Evolutionary conservation across 2,888 invertebrate genomes (phyloP).

Genomic region (Rhyacophila evoluta): DNA sequence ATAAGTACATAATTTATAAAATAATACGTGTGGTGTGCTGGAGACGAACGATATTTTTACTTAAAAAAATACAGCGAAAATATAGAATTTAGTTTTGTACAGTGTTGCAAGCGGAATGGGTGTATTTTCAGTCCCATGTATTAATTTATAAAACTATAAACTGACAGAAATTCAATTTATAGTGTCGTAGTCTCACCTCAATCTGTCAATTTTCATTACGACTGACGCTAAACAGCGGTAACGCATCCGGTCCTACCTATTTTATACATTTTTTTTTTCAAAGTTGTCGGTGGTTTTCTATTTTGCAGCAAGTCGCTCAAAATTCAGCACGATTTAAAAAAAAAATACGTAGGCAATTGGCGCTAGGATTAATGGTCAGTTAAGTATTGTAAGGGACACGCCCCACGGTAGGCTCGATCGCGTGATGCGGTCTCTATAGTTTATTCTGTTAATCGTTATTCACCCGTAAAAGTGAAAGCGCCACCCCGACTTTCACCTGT

Average conservation of each 20-base stretch:
- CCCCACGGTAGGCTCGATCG: background rate
- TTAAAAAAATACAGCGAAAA: too few relatives aligned
- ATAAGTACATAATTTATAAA: too few relatives aligned
- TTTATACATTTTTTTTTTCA: background rate
- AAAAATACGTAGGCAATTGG: too few relatives aligned
- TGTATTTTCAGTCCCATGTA: background rate
- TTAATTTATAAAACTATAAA: background rate
- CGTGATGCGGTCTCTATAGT: background rate
- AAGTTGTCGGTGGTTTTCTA: background rate
- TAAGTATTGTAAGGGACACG: background rate
- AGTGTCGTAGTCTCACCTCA: background rate
- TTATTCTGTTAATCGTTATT: background rate
- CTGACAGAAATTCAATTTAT: background rate
- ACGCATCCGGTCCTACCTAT: background rate
- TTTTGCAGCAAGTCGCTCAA: background rate
- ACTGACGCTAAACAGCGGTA: background rate
- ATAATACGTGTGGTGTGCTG: too few relatives aligned
- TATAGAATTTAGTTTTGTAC: too few relatives aligned
- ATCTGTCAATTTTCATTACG: conserved; percentile 12
- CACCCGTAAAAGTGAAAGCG: background rate
- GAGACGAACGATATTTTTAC: too few relatives aligned
- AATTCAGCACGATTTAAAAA: background rate
- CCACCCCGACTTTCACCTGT: background rate
- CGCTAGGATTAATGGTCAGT: background rate
- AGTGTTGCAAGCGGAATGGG: too few relatives aligned